phyloP scores from a whole-genome alignment of 1,140 invertebrate genomes.

The Lepidurus arcticus region DNA sequence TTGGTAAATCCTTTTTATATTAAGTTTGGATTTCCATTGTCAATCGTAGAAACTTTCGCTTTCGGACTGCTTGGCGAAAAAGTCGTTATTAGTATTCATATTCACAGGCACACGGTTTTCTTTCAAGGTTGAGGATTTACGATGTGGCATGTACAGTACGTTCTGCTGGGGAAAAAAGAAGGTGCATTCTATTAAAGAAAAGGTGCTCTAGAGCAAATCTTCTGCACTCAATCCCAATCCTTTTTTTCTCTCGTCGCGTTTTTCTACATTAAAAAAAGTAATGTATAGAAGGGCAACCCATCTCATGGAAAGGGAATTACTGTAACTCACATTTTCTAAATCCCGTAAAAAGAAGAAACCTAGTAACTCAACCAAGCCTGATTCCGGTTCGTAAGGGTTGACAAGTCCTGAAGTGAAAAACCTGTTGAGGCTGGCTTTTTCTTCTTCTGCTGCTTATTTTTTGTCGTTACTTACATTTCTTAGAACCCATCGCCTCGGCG shows the following conservation, averaged over 20 bases:
- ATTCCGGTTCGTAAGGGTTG: constrained; percentile 10
- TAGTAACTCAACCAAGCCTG: constrained; percentile 19
- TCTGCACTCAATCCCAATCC: not conserved
- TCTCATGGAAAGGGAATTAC: not conserved
- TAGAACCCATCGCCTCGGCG: not conserved
- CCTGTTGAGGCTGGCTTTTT: not conserved
- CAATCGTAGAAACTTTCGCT: not conserved
- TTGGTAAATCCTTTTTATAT: not conserved
- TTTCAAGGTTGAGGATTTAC: not conserved
- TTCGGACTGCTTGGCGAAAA: not conserved
- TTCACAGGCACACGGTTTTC: not conserved
- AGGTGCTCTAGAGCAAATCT: not conserved
- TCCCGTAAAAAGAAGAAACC: not conserved
- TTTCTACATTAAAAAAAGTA: too few relatives aligned
- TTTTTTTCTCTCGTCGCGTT: not conserved
- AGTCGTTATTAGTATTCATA: not conserved
- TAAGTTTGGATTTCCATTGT: not conserved
- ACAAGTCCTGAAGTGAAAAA: constrained; percentile 22
- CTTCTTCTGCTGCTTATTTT: not conserved
- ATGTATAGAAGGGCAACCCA: too few relatives aligned
- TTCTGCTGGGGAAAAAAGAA: not conserved
- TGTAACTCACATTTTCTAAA: not conserved
- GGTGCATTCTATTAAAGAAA: not conserved
- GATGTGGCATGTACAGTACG: not conserved
- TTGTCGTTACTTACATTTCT: not conserved